phyloP scores from a whole-genome alignment of 37 sponge, comb jelly and placozoan species.

The Ephydatia muelleri region DNA sequence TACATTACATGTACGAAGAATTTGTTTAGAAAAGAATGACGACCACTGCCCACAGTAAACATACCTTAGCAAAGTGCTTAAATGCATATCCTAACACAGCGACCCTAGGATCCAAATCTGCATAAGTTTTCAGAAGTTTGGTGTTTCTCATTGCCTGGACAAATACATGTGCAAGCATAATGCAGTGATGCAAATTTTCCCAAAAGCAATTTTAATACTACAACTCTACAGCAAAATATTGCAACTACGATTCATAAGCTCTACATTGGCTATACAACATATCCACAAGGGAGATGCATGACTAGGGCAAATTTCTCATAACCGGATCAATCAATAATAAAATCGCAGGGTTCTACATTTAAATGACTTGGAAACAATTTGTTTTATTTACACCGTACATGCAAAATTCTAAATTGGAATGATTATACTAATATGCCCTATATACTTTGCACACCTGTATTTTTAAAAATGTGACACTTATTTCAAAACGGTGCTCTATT shows the following conservation, averaged over 20 bases:
- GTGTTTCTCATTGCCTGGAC: slow-evolving; percentile 81
- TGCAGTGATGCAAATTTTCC: not conserved
- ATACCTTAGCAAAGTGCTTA: slow-evolving; percentile 86
- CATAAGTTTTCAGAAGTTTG: slow-evolving; percentile 63
- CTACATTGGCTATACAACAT: no score
- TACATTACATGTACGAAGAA: not conserved
- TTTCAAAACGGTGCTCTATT: no score
- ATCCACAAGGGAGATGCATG: no score
- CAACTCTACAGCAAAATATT: not conserved
- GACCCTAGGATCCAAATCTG: slow-evolving; percentile 64
- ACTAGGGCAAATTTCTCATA: no score
- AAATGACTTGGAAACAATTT: no score
- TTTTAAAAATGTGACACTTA: no score
- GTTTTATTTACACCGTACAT: no score
- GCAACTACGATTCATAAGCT: not conserved
- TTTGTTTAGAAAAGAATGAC: not conserved
- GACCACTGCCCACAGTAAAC: not conserved
- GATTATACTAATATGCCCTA: no score
- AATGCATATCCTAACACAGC: slow-evolving; percentile 61
- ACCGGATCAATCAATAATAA: no score
- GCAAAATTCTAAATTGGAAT: no score
- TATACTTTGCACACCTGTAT: no score
- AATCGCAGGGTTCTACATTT: no score
- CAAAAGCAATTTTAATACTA: not conserved
- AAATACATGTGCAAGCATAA: not conserved